Evolutionary conservation across 2,888 invertebrate species (phyloP), one percentile per base, ranked within the genome.

Genomic region (Diogma glabrata): DNA sequence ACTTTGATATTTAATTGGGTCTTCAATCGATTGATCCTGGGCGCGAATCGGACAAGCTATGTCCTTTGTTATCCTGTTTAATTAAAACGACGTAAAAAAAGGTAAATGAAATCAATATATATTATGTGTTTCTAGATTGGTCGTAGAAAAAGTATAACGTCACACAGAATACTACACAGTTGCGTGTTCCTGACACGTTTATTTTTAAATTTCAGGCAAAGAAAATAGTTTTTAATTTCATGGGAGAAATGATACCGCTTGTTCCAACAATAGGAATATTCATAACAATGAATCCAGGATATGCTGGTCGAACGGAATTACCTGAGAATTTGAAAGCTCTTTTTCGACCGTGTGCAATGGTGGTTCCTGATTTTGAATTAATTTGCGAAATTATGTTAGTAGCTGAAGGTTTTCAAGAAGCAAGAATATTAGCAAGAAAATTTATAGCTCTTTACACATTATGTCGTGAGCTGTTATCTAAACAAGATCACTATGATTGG

Each of bases 361-460:
- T 95, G 10, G 94, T 95, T 12, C 95, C 95, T 1, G 95, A 95
- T 71, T 92, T 93, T 69, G 94, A 92, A 60, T 67, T 95, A 62
- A 95, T 95, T 66, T 91, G 91, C 69, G 94, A 95, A 74, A 95
- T 95, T 67, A 94, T 94, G 92, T 78, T 95, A 72, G 91, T 92
- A n/a, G 91, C 92, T 5, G 94, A 95, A 72, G 95, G 93, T 36
- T 93, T 95, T 69, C 84, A 91, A 63, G 94, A 93, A 55, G 94
- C 95, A 7, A 78, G 91, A 58, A 69, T 92, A 22, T 68, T 94
- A 53, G 93, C 94, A 17, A 78, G 92, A 56, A 95, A 95, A 72
- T 94, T 95, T 68, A 91, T 95, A 64, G 93, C 94, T 0, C 75
- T 94, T 10, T 93, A 94, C 68, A 89, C 86, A 4, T 72, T 95